Evolutionary conservation across 2,888 invertebrate species (phyloP), one percentile per base, ranked within the genome.

Genomic region (Xestia sexstrigata): DNA sequence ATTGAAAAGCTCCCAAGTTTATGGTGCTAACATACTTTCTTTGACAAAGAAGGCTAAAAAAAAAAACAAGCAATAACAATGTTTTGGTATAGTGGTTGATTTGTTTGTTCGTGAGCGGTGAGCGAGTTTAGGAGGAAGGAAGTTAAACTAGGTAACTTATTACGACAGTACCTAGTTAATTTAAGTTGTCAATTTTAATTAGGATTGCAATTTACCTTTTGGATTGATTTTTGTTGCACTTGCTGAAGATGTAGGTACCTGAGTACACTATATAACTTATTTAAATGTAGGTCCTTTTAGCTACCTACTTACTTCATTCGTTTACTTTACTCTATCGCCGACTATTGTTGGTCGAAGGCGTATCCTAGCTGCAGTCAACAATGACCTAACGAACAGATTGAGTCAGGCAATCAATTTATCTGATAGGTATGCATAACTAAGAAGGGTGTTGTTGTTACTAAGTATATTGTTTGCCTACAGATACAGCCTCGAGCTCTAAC

Each of bases 71-170:
- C n/a, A n/a, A n/a, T n/a, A n/a, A n/a, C n/a, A n/a, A n/a, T n/a
- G n/a, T n/a, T n/a, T n/a, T n/a, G n/a, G n/a, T n/a, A n/a, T n/a
- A n/a, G n/a, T n/a, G n/a, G n/a, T n/a, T n/a, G n/a, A n/a, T 63
- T 15, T 39, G 17, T 39, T 6, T 45, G 23, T 55, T 30, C 17
- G 26, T 42, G 13, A 30, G 13, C 63, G 13, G 26, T 42, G 13
- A 30, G 13, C 63, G 13, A 74, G 26, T 35, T 30, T 30, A 78
- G 5, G 58, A 76, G 76, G 76, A 76, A 78, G 66, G 78, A 76
- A 78, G 78, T 76, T 52, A 42, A 30, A 15, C n/a, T n/a, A 20
- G 9, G 39, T 72, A 26, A 39, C 26, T 42, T 73, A 39, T 73
- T 52, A 42, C 1, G 42, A 52, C 23, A 42, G 17, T 26, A 2